Evolutionary conservation across 1,140 invertebrate genomes (phyloP), one percentile per base, ranked within the genome.

Genomic region (Caenorhabditis latens): DNA sequence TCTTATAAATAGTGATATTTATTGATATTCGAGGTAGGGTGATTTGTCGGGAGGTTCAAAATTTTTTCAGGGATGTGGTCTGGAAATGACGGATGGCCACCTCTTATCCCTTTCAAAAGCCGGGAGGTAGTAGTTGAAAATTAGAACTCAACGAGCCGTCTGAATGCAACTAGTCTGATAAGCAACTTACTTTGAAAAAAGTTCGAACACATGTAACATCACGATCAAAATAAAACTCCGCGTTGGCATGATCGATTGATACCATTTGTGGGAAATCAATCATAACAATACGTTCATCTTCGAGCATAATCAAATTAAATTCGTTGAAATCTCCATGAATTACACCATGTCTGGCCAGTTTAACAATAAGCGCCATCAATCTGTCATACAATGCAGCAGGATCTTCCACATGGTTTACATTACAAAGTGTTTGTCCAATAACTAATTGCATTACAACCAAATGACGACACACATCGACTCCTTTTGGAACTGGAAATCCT

Each of bases 221-320:
- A 90, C 98, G 94, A 86, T 99, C 95, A 93, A 99, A 99, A 93
- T 96, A 96, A 95, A 95, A 95, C 94, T 98, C 95, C 50, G 97
- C 98, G 94, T 99, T 98, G 24, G 94, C 92, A 94, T 99, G 98
- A 67, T 95, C 95, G 0, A 95, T 98, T 8, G 97, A 98, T 61
- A 99, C 95, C 98, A 99, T 99, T 94, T 99, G 98, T 3, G 98
- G 98, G 93, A 99, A 99, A 94, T 99, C 98, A 91, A 99, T 99
- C 84, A 99, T 94, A 63, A 97, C 94, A 0, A 98, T 95, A 86
- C 95, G 95, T 0, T 96, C 95, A 42, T 94, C 93, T 90, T 90
- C 40, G 11, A 84, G 88, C 0, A 99, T 93, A 95, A 99, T 97
- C 67, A 99, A 95, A 93, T 99, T 99, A 93, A 99, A 99, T 94